These are phyloP conservation scores for Pagrus major DNA, from an alignment of 2,113 vertebrate genomes.

Conservation along the genomic window DNA sequence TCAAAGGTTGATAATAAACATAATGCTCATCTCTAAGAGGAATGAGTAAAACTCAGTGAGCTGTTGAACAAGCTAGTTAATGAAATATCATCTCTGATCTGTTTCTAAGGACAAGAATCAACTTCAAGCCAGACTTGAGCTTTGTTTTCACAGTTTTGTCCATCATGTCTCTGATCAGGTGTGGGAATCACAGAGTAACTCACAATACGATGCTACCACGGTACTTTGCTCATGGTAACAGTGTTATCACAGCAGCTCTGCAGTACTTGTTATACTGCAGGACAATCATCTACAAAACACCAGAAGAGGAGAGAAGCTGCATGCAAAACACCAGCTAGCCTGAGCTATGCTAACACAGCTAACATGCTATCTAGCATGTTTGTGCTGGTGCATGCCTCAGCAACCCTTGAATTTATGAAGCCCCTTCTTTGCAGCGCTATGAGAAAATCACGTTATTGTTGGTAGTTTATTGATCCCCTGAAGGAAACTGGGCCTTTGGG, in stretches of 20 bases:
- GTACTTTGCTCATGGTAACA: no score
- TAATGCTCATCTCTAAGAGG: background rate
- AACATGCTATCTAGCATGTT: background rate
- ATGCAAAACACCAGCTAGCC: background rate
- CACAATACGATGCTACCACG: no score
- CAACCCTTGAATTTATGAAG: background rate
- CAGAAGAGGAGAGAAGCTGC: background rate
- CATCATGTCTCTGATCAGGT: no score
- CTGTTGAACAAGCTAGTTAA: background rate
- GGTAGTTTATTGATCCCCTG: conserved; percentile 3
- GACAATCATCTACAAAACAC: no score
- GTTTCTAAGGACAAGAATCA: background rate
- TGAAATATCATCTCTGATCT: background rate
- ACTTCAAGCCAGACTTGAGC: no score
- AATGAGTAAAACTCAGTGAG: background rate
- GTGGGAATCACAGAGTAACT: no score
- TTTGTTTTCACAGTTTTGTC: no score
- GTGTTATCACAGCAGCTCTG: no score
- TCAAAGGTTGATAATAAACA: no score
- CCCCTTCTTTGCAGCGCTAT: background rate
- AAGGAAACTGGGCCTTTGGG: background rate
- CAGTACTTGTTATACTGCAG: no score
- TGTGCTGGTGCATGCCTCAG: no score
- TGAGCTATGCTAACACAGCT: background rate
- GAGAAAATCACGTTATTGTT: background rate